Evolutionary conservation across 2,797 vertebrate species (phyloP), one percentile per base, ranked within the genome.

Genomic region (Spea hammondii): DNA sequence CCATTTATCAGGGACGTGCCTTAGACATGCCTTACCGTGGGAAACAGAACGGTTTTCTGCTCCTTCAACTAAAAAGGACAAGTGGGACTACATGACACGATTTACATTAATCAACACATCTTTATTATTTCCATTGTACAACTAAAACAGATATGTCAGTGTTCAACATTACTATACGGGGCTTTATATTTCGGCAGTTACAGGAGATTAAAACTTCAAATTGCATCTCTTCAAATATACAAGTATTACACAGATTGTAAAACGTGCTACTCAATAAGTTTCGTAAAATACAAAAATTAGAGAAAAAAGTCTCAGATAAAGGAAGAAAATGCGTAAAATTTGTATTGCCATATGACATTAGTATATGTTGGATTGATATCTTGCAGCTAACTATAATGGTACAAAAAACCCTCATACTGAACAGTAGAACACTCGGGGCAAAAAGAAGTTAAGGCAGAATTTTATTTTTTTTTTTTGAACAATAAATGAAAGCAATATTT

Each of bases 381-480:
- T 85, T 73, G 88, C 89, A 83, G 79, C 76, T 71, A 77, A 90
- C 85, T 80, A 79, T 46, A 84, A 77, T 49, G 78, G 83, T 83
- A 84, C 10, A 78, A 53, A 76, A 84, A 86, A 75, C 78, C 83
- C 12, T 67, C 75, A 75, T 78, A 83, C 84, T 54, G 82, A 86
- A 87, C 65, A 67, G 51, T 74, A 66, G 32, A 91, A 89, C 88
- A 91, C 89, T 87, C 87, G 88, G 91, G 89, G 79, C 84, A 88
- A 87, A 54, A 86, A 84, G 81, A 80, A 81, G 68, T 77, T 73
- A 84, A 88, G 51, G 51, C 51, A 53, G 10, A 53, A 10, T 51
- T 51, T 1, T n/a, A n/a, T 53, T 53, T 7, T 53, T 32, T 32
- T 32, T 32, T 32, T 32, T 32, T 32, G 2, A 32, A 32, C 32